Conservation (phyloP, 37 sponge, comb jelly and placozoan species). For the Hexactinellida sp. region DNA sequence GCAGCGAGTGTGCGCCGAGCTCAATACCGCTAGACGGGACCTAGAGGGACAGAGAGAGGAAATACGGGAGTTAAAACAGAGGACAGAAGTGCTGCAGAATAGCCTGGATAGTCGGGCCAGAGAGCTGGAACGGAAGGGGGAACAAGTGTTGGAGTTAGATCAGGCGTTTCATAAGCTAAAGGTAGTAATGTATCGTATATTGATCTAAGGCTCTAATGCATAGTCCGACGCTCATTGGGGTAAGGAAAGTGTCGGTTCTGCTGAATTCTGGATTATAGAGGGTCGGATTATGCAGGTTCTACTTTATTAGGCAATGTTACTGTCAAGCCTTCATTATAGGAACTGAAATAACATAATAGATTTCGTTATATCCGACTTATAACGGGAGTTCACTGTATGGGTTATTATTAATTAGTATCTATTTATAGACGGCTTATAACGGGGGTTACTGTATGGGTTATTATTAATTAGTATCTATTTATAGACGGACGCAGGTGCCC, state of each 20-base stretch:
- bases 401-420: background rate
- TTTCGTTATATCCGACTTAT: too few species aligned
- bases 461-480: background rate
- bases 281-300: too few species aligned
- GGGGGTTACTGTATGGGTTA: background rate
- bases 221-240: too few species aligned
- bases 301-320: background rate
- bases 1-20: background rate
- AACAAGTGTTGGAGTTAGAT: background rate
- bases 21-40: background rate
- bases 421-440: background rate
- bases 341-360: too few species aligned
- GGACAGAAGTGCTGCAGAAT: background rate
- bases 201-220: too few species aligned
- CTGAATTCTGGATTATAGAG: too few species aligned
- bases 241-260: too few species aligned
- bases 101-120: background rate
- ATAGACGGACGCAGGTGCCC: background rate
- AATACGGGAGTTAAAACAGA: background rate
- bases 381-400: background rate
- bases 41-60: background rate
- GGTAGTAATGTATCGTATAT: background rate
- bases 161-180: constrained; percentile 8
- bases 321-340: background rate
- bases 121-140: background rate